Evolutionary conservation across 35 echinoderm and acorn worm species (phyloP).

Genomic region (Hemicentrotus pulcherrimus): DNA sequence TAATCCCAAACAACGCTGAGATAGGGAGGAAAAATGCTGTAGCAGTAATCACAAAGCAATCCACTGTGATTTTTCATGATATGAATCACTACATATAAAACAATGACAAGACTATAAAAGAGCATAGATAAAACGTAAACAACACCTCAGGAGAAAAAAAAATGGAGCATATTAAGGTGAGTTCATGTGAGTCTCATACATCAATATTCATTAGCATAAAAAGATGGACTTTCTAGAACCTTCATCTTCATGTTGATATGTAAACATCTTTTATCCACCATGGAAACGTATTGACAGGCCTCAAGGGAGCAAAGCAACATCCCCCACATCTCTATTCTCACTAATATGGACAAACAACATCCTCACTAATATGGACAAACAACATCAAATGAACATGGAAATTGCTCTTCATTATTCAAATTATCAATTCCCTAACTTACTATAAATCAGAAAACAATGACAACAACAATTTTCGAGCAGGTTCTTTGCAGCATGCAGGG

Average conservation of each 20-base stretch:
- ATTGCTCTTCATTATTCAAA: not conserved
- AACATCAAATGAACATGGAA: not conserved
- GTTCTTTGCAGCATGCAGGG: not conserved
- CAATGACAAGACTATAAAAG: too few species aligned
- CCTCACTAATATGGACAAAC: not conserved
- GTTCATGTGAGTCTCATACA: not conserved
- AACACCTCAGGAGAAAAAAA: not conserved
- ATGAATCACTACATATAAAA: too few species aligned
- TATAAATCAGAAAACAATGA: not conserved
- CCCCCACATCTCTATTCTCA: not conserved
- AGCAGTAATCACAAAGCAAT: not conserved
- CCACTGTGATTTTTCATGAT: not conserved
- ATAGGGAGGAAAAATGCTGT: not conserved
- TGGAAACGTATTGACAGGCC: not conserved
- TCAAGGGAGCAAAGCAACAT: not conserved
- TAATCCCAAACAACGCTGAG: not conserved
- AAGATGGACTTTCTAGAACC: not conserved
- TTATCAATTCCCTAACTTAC: not conserved
- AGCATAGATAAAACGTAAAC: not conserved
- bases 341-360: not conserved
- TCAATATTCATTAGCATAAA: not conserved
- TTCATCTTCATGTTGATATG: not conserved
- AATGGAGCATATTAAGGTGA: not conserved
- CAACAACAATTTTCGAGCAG: not conserved
- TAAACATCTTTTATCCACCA: not conserved